Base-by-base conservation (phyloP, 2,797 vertebrate genomes). In the Perodicticus potto region DNA sequence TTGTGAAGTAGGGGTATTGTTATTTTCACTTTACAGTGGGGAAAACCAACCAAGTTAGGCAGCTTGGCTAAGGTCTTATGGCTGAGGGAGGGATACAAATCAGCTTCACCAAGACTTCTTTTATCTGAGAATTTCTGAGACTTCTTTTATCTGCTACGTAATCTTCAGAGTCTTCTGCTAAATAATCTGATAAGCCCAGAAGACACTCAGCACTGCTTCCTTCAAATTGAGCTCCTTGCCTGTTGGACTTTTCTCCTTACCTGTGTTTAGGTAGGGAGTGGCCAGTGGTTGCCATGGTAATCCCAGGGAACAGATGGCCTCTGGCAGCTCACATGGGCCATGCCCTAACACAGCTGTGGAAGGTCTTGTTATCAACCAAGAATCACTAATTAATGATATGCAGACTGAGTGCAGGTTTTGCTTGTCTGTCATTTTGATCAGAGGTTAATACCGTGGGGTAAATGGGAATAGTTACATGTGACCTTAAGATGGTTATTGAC, bases 1-100 rank as follows among this genome's bases (percentile, higher is more conserved):
- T 78, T 84, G 73, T 34, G 22, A 63, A 13, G 61, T 70, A 76
- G 37, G 13, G 37, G 13, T 84, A 32, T 63, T 77, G 22, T 49
- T 34, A 23, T 94, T 40, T 2, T 88, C 13, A 53, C 49, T 92
- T 85, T 92, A 67, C 0, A 61, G 12, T 88, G 65, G 49, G 55
- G 23, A 72, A 95, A 86, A 82, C 65, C 85, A 82, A 85, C 40
- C 45, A 74, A 87, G 34, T 43, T 94, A 78, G 86, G 40, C 63
- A 61, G 4, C 32, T 84, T 94, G 92, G 70, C 22, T 82, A 37
- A 88, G 23, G 69, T 83, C 45, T 20, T 70, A 43, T 82, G 55
- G 63, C 27, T 61, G 63, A 81, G 7, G 27, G 76, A 45, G 45
- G 27, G 37, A 19, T 40, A 25, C 43, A 55, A 78, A 11, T 83